Evolutionary conservation across 1,140 invertebrate species (phyloP).

Genomic region (Gyrodactylus salaris): DNA sequence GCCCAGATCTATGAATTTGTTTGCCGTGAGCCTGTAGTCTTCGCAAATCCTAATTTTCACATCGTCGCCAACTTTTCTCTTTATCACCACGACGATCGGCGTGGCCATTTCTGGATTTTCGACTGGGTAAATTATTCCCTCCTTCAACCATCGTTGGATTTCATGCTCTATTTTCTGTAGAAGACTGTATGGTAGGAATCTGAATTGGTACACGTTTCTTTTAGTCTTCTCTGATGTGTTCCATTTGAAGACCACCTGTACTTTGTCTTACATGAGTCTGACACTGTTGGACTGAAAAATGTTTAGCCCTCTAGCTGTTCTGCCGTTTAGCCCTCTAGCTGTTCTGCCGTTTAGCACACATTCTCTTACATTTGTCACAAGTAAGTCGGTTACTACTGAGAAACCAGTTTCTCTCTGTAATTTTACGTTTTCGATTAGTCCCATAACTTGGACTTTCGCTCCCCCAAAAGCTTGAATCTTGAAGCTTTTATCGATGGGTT

Average conservation of each 20-base stretch:
- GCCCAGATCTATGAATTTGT: too few species aligned
- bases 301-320: background rate
- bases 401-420: background rate
- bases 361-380: background rate
- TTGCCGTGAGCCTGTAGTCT: background rate
- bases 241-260: background rate
- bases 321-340: background rate
- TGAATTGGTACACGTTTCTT: background rate
- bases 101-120: conserved; percentile 5
- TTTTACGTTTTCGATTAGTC: background rate
- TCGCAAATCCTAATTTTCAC: background rate
- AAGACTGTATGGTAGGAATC: conserved; percentile 12
- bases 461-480: background rate
- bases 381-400: background rate
- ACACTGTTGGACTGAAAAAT: background rate
- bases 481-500: background rate
- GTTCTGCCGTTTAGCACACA: background rate
- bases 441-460: background rate
- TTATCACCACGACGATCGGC: conserved; percentile 9
- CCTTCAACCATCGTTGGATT: conserved; percentile 9
- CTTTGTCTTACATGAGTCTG: background rate
- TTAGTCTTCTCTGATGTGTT: background rate
- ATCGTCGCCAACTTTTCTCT: too few species aligned
- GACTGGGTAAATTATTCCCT: conserved; percentile 5
- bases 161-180: conserved; percentile 12